Conservation (phyloP, 2,888 invertebrate genomes). For the Phalangium opilio region DNA sequence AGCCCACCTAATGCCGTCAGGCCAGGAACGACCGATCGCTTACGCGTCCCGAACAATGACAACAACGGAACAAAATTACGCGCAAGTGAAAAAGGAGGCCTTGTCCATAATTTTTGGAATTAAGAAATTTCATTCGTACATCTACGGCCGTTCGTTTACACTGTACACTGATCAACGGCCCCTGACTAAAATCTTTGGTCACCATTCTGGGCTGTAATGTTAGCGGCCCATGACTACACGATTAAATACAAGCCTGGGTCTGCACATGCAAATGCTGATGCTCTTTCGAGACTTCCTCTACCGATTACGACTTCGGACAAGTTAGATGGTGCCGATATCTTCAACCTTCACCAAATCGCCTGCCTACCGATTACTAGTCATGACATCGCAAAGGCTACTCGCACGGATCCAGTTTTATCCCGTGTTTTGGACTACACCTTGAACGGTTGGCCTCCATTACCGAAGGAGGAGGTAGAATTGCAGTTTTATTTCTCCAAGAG, state of each 20-base stretch:
- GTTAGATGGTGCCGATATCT: too few relatives aligned
- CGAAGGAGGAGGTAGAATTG: conserved; percentile 1
- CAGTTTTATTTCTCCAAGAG: conserved; percentile 1
- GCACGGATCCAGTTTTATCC: conserved; percentile 2
- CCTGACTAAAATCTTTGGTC: conserved; percentile 4
- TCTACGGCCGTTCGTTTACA: conserved; percentile 16
- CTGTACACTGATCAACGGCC: conserved; percentile 19
- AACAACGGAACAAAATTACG: conserved; percentile 18
- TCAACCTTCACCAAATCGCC: too few relatives aligned
- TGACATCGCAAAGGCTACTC: conserved; percentile 3
- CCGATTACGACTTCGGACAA: too few relatives aligned
- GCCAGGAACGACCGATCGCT: conserved; percentile 16
- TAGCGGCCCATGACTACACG: not conserved
- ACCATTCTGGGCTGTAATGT: conserved; percentile 7
- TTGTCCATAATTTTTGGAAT: conserved; percentile 18
- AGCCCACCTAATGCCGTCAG: conserved; percentile 11
- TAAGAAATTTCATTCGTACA: conserved; percentile 20
- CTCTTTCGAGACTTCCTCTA: conserved; percentile 3
- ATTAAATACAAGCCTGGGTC: conserved; percentile 2
- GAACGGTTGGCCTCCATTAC: conserved; percentile 4
- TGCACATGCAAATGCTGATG: conserved; percentile 4
- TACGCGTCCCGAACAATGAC: conserved; percentile 20
- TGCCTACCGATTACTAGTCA: too few relatives aligned
- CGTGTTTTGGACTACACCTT: conserved; percentile 1
- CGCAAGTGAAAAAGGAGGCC: conserved; percentile 18